Evolutionary conservation across 2,888 invertebrate genomes (phyloP).

Genomic region (Apamea epomidion): DNA sequence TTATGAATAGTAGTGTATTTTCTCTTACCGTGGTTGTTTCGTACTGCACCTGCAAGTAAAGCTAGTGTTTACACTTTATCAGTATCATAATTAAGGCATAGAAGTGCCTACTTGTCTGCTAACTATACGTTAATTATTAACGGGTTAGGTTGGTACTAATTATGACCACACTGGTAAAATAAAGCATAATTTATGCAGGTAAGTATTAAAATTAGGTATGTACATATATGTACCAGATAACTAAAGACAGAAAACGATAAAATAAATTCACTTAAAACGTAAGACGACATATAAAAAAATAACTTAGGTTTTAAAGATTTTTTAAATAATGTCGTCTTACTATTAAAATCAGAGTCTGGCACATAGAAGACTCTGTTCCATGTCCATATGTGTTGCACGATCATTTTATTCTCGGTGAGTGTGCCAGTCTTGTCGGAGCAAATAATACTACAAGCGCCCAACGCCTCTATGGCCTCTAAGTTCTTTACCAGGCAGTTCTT

Average conservation of each 20-base stretch:
- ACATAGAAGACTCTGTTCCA: slow-evolving; percentile 97
- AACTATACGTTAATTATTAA: slow-evolving; percentile 22
- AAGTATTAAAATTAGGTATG: no score
- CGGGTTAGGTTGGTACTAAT: not conserved
- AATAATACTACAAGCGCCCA: slow-evolving; percentile 99
- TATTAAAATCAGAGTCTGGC: slow-evolving; percentile 91
- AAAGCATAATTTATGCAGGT: no score
- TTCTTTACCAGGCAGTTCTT: slow-evolving; percentile 99
- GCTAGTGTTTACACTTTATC: slow-evolving; percentile 8
- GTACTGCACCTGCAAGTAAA: slow-evolving; percentile 74
- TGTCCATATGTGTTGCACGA: slow-evolving; percentile 99
- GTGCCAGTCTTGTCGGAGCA: slow-evolving; percentile 99
- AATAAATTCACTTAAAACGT: not conserved
- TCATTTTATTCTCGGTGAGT: slow-evolving; percentile 99
- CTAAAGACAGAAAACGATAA: no score
- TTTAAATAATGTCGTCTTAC: slow-evolving; percentile 61
- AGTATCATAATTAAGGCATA: not conserved
- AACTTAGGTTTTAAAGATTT: not conserved
- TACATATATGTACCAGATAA: not conserved
- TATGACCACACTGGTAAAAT: not conserved
- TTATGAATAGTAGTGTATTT: not conserved
- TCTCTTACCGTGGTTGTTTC: slow-evolving; percentile 74
- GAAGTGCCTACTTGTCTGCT: slow-evolving; percentile 1
- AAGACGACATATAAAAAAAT: not conserved
- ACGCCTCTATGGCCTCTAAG: slow-evolving; percentile 99